Base-by-base conservation (phyloP, 2,113 vertebrate species). In the Ahaetulla prasina region DNA sequence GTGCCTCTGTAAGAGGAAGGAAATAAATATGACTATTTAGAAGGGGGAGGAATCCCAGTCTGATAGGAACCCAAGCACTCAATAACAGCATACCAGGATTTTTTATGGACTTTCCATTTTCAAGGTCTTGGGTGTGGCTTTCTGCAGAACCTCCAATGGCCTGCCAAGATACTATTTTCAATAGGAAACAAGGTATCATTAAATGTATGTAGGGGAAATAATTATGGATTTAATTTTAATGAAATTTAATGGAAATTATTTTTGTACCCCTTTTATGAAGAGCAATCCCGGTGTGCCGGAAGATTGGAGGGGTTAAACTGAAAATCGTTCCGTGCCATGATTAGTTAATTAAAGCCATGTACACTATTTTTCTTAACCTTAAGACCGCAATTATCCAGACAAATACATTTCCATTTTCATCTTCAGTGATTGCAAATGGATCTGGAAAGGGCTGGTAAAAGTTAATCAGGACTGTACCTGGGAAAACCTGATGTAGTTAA, bases 361-460 rank as follows among this genome's bases (percentile, higher is more conserved):
- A 74, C 63, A 74, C 8, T 35, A 74, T 80, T 80, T 20, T 30
- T 43, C 45, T 55, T 35, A 52, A 39, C 14, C 12, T 39, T 45
- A 84, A 45, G 60, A 3, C 25, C 12, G 22, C 85, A 60, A 49
- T 25, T 39, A 85, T 68, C 27, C 43, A 45, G 18, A 49, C 25
- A 93, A 20, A 89, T 91, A 91, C 47, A 18, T 49, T 85, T 30
- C 30, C 39, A 80, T 74, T 92, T 10, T 85, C 84, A 89, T 57
- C 52, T 94, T 90, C 90, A 90, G 3, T 2, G 87, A 63, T 92
- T 92, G 57, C 2, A 85, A 39, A 52, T 22, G 12, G 27, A 95
- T 86, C 53, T 86, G 4, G 60, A 14, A 74, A 90, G 12, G 30
- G 1, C 16, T 45, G 18, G 57, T 18, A 20, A 91, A 91, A 47